Evolutionary conservation across 2,797 vertebrate species (phyloP), one percentile per base, ranked within the genome.

Genomic region (Sebastes miniatus): DNA sequence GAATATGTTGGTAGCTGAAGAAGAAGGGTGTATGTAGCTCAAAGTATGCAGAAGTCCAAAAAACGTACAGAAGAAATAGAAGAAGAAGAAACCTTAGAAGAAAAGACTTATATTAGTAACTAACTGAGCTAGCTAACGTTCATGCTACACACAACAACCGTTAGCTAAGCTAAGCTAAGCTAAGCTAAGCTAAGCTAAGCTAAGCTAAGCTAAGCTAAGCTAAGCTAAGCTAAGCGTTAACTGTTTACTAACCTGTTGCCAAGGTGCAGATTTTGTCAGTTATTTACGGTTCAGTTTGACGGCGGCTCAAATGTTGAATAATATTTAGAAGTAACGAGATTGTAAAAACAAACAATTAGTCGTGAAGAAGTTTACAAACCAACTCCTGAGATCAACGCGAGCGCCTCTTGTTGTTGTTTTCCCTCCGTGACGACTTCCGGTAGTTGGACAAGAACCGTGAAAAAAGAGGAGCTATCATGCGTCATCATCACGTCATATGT

Each of bases 311-410:
- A 3, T 36, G 11, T 18, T 18, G 1, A 72, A 69, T 4, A 27
- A 39, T 39, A 39, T 4, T 20, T 3, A 0, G 3, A 1, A 69
- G 10, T 54, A 10, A 18, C 7, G 0, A 3, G 1, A 0, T 16
- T 8, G 47, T 32, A 2, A 32, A 3, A 2, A 13, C 1, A 16
- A 56, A 6, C 20, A 14, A 68, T 3, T 2, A 50, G 1, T 6
- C 3, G 2, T 4, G 2, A 6, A 18, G 1, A 73, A 20, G 0
- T 31, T 75, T 52, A 69, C 57, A 58, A 5, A 11, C 16, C 12
- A 4, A 1, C 18, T 43, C 1, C 16, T 3, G 4, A 58, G 6
- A 4, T 10, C 50, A 69, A 79, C 2, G 3, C 4, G 18, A 8
- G 14, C 47, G 77, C 32, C 56, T 63, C 72, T 59, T 50, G 24